phyloP scores from a whole-genome alignment of 1,140 invertebrate genomes.

The Listronotus bonariensis region DNA sequence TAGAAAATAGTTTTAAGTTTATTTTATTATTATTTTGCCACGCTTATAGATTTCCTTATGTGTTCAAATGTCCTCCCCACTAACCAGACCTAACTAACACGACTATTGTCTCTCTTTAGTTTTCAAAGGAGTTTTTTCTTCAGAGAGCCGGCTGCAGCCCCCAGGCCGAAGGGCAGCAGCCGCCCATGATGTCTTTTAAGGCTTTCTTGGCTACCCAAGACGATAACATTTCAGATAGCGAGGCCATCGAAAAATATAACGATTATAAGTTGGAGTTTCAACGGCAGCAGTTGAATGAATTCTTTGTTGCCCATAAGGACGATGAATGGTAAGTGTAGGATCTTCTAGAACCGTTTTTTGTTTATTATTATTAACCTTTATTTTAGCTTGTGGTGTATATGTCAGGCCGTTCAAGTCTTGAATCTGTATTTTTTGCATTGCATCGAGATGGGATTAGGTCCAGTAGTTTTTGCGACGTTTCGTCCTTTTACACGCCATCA shows the following conservation, averaged over 20 bases:
- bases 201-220: conserved; percentile 95
- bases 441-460: too few relatives aligned
- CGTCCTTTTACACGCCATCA: too few relatives aligned
- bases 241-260: conserved; percentile 96
- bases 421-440: too few relatives aligned
- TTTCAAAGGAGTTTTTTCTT: conserved; percentile 51
- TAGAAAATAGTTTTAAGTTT: too few relatives aligned
- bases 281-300: conserved; percentile 95
- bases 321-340: conserved; percentile 88
- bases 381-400: too few relatives aligned
- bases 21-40: too few relatives aligned
- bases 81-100: conserved; percentile 21
- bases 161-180: conserved; percentile 69
- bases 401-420: too few relatives aligned
- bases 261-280: conserved; percentile 98
- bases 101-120: conserved; percentile 16
- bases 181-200: conserved; percentile 97
- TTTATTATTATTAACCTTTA: too few relatives aligned
- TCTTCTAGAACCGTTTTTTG: too few relatives aligned
- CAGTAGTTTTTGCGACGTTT: too few relatives aligned
- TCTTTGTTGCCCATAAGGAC: conserved; percentile 98
- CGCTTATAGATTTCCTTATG: conserved; percentile 31
- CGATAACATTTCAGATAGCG: conserved; percentile 96
- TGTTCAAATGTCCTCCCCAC: not conserved
- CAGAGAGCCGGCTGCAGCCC: conserved; percentile 45